phyloP scores from a whole-genome alignment of 2,888 invertebrate species.

The Adelphocoris suturalis region DNA sequence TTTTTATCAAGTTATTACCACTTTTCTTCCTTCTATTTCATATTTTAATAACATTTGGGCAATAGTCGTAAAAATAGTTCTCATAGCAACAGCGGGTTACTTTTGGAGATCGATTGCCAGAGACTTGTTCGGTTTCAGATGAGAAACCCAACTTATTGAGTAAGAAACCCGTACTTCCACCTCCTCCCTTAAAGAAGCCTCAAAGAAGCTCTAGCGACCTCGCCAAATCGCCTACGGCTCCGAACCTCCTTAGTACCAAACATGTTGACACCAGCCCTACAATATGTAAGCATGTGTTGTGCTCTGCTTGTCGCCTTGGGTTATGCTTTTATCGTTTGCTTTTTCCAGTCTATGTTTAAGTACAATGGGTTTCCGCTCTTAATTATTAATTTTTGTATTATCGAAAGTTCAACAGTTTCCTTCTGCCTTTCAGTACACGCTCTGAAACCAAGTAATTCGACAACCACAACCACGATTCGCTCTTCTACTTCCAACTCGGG shows the following conservation, averaged over 20 bases:
- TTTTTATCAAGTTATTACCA: no score
- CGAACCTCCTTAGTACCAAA: constrained; percentile 69
- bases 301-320: constrained; percentile 35
- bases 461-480: constrained; percentile 35
- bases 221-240: constrained; percentile 70
- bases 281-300: constrained; percentile 66
- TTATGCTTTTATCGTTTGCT: not conserved
- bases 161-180: constrained; percentile 77
- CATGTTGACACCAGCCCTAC: constrained; percentile 60
- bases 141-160: constrained; percentile 75
- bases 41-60: no score
- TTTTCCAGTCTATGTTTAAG: not conserved
- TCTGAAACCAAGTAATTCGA: constrained; percentile 3
- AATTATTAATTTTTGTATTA: no score
- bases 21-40: no score
- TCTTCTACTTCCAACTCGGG: constrained; percentile 19
- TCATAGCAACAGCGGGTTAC: no score
- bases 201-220: constrained; percentile 70
- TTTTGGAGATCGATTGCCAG: not conserved
- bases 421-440: not conserved
- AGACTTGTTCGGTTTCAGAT: constrained; percentile 73
- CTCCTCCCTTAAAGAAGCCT: constrained; percentile 77
- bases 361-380: no score
- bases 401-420: no score
- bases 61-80: no score